These are phyloP conservation scores for Lycaon pictus DNA, from an alignment of 2,113 vertebrate genomes.

Conservation along the genomic window DNA sequence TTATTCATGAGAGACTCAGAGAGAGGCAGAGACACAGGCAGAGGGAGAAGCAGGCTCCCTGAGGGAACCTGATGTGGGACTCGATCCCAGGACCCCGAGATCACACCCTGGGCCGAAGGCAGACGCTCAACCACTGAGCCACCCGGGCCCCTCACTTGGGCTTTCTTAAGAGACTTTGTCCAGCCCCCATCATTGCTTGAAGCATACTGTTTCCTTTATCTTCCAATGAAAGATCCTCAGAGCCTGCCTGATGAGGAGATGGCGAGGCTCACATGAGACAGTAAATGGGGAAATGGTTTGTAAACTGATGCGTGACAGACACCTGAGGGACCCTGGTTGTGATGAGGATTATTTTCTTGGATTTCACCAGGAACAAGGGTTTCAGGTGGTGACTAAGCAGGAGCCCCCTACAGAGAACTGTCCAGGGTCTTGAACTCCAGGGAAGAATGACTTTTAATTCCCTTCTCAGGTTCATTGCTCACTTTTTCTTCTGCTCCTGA, in stretches of 20 bases:
- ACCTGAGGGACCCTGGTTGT: background rate
- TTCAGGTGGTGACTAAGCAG: background rate
- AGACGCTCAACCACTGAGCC: no score
- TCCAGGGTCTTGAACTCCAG: background rate
- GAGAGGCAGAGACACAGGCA: no score
- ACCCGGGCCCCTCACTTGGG: background rate
- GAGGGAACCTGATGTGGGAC: no score
- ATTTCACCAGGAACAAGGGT: background rate
- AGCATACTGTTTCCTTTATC: background rate
- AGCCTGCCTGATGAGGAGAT: background rate
- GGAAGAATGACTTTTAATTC: background rate
- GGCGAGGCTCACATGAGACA: background rate
- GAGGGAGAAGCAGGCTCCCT: no score
- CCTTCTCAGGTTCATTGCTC: background rate
- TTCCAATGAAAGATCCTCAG: background rate
- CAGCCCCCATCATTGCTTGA: background rate
- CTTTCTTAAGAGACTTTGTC: background rate
- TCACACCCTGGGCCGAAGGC: no score
- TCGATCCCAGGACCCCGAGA: no score
- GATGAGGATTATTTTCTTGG: background rate
- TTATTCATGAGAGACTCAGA: no score
- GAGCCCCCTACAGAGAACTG: background rate
- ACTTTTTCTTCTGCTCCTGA: background rate
- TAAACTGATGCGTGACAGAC: background rate
- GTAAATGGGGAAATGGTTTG: background rate